A percentile compares a stretch with the other conserved stretches of the same genome.
phyloP scores from a whole-genome alignment of 2,888 invertebrate species.

The Drosophila quinaria region DNA sequence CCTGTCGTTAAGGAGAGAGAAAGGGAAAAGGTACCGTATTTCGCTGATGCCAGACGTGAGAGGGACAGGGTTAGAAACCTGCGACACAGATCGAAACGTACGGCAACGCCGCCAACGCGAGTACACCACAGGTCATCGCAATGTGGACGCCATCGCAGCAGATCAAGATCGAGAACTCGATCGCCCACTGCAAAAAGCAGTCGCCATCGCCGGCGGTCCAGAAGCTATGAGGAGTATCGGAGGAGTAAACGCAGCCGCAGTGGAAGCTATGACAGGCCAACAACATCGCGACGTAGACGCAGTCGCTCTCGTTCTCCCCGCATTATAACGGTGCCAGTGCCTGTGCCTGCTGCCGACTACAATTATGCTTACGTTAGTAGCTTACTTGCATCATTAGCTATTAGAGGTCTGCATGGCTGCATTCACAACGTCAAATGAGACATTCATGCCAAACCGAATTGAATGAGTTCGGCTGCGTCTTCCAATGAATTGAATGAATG shows the following conservation, averaged over 20 bases:
- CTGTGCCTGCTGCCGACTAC: constrained; percentile 53
- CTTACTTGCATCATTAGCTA: not conserved
- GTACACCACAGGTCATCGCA: not conserved
- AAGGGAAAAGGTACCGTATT: constrained; percentile 59
- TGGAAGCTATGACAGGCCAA: constrained; percentile 5
- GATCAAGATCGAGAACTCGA: constrained; percentile 40
- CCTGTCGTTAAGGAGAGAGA: constrained; percentile 6
- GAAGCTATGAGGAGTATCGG: constrained; percentile 37
- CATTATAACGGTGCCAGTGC: constrained; percentile 72
- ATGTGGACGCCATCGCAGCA: constrained; percentile 21
- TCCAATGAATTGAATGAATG: no score
- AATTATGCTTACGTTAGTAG: constrained; percentile 48
- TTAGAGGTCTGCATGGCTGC: no score
- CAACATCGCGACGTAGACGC: constrained; percentile 24
- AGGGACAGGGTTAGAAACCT: constrained; percentile 52
- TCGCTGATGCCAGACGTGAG: constrained; percentile 57
- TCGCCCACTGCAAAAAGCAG: constrained; percentile 25
- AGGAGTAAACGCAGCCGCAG: constrained; percentile 12
- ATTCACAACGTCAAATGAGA: no score
- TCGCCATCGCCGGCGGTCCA: constrained; percentile 24
- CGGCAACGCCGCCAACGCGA: constrained; percentile 11
- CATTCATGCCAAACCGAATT: no score
- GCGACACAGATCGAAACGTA: constrained; percentile 32
- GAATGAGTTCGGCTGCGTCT: no score
- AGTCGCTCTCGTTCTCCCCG: constrained; percentile 57